Conservation (phyloP, 1,140 invertebrate species). For the Drosophila rufa region DNA sequence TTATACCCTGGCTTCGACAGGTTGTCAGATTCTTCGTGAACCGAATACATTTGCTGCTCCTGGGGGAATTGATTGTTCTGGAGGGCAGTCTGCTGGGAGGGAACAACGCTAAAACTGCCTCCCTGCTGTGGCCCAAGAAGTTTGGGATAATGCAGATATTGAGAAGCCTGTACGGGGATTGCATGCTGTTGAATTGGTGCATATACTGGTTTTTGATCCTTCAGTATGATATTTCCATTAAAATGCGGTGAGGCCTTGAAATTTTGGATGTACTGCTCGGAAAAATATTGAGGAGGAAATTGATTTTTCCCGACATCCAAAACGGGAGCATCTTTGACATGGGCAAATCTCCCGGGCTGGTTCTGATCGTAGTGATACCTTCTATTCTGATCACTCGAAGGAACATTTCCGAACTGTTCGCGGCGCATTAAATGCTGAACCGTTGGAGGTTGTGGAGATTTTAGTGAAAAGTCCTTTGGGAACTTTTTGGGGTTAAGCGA, state of each 20-base stretch:
- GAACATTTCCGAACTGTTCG: slow-evolving; percentile 36
- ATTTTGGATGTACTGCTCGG: slow-evolving; percentile 67
- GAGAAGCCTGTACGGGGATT: slow-evolving; percentile 63
- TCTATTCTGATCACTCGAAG: slow-evolving; percentile 20
- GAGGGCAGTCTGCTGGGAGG: slow-evolving; percentile 33
- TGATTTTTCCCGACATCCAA: slow-evolving; percentile 68
- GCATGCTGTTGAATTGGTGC: slow-evolving; percentile 59
- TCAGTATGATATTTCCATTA: slow-evolving; percentile 63
- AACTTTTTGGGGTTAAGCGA: slow-evolving; percentile 15
- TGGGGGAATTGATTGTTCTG: slow-evolving; percentile 22
- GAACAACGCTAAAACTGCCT: slow-evolving; percentile 28
- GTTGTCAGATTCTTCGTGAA: slow-evolving; percentile 71
- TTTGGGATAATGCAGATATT: slow-evolving; percentile 44
- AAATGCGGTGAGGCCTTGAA: slow-evolving; percentile 72
- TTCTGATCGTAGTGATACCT: slow-evolving; percentile 43
- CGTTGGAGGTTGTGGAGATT: slow-evolving; percentile 29
- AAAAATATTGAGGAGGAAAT: slow-evolving; percentile 54
- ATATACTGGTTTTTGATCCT: slow-evolving; percentile 51
- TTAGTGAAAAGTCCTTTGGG: slow-evolving; percentile 14
- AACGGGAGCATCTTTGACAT: slow-evolving; percentile 61
- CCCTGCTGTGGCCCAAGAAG: slow-evolving; percentile 29
- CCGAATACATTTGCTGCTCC: slow-evolving; percentile 55
- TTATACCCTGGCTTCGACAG: slow-evolving; percentile 26
- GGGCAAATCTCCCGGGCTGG: slow-evolving; percentile 50
- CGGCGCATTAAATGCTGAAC: slow-evolving; percentile 65